These are phyloP conservation scores for Pollenia angustigena DNA, from an alignment of 2,888 invertebrate species.

Conservation along the genomic window DNA sequence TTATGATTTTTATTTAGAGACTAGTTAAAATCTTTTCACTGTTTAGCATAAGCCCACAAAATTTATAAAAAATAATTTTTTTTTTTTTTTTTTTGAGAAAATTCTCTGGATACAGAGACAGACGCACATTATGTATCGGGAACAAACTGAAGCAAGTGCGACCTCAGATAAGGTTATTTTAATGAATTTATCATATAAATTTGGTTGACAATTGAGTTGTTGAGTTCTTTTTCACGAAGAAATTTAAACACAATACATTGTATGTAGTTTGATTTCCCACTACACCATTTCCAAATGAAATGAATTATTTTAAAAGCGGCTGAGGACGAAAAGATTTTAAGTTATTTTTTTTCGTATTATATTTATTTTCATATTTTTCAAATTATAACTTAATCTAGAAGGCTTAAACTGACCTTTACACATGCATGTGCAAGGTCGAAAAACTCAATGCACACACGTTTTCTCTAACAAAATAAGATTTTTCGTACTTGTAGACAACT, in stretches of 20 bases:
- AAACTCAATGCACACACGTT: too few species aligned
- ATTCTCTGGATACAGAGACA: not conserved
- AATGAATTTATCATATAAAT: constrained; percentile 3
- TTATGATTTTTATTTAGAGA: too few species aligned
- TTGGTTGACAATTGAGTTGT: constrained; percentile 1
- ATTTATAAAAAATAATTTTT: too few species aligned
- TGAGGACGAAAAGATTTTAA: too few species aligned
- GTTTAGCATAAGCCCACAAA: too few species aligned
- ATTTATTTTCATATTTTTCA: not conserved
- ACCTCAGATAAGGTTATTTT: constrained; percentile 54
- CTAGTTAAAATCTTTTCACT: too few species aligned
- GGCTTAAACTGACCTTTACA: too few species aligned
- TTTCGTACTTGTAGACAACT: too few species aligned
- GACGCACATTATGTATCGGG: not conserved
- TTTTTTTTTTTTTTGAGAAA: not conserved
- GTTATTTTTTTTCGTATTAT: too few species aligned
- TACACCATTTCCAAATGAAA: not conserved
- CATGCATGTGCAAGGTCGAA: too few species aligned
- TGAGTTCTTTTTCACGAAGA: not conserved
- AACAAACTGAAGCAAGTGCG: not conserved
- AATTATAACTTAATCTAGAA: too few species aligned
- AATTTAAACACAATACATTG: not conserved
- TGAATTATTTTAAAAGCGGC: not conserved
- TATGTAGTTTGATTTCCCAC: not conserved
- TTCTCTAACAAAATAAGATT: too few species aligned